Evolutionary conservation across 1,140 invertebrate genomes (phyloP).

Genomic region (Nomia melanderi): DNA sequence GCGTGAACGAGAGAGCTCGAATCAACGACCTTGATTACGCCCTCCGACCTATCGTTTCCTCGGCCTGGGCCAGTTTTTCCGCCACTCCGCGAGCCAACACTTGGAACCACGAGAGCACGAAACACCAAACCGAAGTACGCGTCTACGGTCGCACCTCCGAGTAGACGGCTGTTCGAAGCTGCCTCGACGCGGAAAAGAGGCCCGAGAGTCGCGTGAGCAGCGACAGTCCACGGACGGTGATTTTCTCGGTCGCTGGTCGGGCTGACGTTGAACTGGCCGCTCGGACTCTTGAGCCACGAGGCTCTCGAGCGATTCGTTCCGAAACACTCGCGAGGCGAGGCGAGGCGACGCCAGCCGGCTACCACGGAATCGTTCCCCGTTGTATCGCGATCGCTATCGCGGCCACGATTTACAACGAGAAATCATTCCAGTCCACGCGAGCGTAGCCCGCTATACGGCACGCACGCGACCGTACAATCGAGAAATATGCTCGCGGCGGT

Average conservation of each 20-base stretch:
- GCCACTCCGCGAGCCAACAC: not conserved
- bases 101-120: no score
- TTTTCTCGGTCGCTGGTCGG: not conserved
- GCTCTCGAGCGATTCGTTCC: conserved; percentile 6
- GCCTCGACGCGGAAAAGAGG: not conserved
- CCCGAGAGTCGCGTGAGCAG: conserved; percentile 7
- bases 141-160: no score
- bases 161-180: not conserved
- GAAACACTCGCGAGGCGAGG: not conserved
- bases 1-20: conserved; percentile 14
- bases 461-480: not conserved
- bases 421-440: conserved; percentile 19
- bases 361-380: not conserved
- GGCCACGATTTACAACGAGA: conserved; percentile 11
- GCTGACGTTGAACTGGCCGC: not conserved
- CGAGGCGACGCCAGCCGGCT: not conserved
- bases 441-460: not conserved
- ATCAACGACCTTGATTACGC: conserved; percentile 43
- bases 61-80: not conserved
- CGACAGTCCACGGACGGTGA: not conserved
- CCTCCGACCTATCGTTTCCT: not conserved
- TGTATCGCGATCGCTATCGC: conserved; percentile 24
- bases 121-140: no score
- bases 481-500: not conserved
- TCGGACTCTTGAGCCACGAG: not conserved